Evolutionary conservation across 2,113 vertebrate genomes (phyloP).

Genomic region (Verasper variegatus): DNA sequence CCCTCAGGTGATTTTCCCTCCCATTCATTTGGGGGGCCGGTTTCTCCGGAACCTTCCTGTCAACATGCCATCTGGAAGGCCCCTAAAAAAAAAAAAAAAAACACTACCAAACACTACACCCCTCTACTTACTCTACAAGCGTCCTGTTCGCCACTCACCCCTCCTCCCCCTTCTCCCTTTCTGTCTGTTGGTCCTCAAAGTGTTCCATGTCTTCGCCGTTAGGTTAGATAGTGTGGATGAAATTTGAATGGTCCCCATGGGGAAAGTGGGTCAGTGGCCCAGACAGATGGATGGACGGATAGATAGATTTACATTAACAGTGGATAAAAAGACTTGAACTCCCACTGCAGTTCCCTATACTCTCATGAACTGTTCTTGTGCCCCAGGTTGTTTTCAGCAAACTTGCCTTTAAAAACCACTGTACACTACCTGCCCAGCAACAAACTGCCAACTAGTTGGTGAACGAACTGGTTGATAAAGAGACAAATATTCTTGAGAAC

Average conservation of each 20-base stretch:
- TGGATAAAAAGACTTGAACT: neutral
- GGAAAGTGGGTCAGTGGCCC: constrained; percentile 52
- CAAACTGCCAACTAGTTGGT: neutral
- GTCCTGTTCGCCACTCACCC: neutral
- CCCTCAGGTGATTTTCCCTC: constrained; percentile 81
- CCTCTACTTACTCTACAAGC: constrained; percentile 42
- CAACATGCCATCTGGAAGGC: constrained; percentile 73
- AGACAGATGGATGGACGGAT: neutral
- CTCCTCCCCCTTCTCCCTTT: neutral
- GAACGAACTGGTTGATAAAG: neutral
- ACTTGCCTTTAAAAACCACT: neutral
- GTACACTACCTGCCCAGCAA: no score
- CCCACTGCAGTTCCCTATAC: no score
- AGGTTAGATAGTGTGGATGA: constrained; percentile 51
- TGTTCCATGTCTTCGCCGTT: constrained; percentile 33
- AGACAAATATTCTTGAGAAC: neutral
- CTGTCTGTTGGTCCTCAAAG: constrained; percentile 34
- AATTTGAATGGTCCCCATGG: constrained; percentile 50
- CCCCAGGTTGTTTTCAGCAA: neutral
- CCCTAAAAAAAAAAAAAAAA: constrained; percentile 57
- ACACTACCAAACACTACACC: constrained; percentile 21
- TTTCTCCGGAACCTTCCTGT: constrained; percentile 71
- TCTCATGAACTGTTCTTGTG: no score
- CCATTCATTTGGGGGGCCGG: constrained; percentile 79
- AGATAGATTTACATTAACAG: neutral